Evolutionary conservation across 2,797 vertebrate genomes (phyloP), one percentile per base, ranked within the genome.

Genomic region (Amblyopsis hoosieri): DNA sequence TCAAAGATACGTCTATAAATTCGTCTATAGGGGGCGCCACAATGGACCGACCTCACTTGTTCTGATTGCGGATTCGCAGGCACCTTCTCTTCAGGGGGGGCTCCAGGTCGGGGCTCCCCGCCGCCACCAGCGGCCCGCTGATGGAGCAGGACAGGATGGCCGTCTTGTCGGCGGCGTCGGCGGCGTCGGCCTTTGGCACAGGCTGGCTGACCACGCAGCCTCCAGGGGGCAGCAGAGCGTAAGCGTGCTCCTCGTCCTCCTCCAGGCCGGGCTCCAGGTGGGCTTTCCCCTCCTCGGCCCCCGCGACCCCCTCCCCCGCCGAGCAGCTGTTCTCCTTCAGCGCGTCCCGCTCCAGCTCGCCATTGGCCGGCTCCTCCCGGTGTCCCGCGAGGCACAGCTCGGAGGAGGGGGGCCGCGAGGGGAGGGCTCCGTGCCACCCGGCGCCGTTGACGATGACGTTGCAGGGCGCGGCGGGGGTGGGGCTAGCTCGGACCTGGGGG

Each of bases 11-110:
- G 3, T 29, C 3, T 29, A 29, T 29, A 29, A 3, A 29, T 29
- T 29, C 1, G 23, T 54, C 19, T 13, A 31, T 29, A 29, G 2
- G 29, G 47, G 15, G 53, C 52, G n/a, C n/a, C 9, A 29, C n/a
- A 45, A n/a, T 23, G 15, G 66, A 75, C 83, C 58, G 53, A 89
- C 87, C 86, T 93, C 75, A 99, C 93, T 99, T 99, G 94, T 99
- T 99, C 92, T 99, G 98, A 95, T 99, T 99, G 95, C 97, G 95
- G 91, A 98, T 99, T 93, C 98, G 96, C 94, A 99, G 94, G 90
- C 98, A 99, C 93, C 98, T 96, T 91, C 98, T 96, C 94, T 99
- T 99, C 84, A 98, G 89, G 3, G 96, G 96, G 45, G 98, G 98
- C 91, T 99, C 95, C 81, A 97, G 92, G 88, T 99, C 98, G 17